Percentiles rank a stretch among this genome's conserved stretches.
These are phyloP conservation scores for Danio choprae DNA, from an alignment of 2,797 vertebrate species.

Conservation along the genomic window DNA sequence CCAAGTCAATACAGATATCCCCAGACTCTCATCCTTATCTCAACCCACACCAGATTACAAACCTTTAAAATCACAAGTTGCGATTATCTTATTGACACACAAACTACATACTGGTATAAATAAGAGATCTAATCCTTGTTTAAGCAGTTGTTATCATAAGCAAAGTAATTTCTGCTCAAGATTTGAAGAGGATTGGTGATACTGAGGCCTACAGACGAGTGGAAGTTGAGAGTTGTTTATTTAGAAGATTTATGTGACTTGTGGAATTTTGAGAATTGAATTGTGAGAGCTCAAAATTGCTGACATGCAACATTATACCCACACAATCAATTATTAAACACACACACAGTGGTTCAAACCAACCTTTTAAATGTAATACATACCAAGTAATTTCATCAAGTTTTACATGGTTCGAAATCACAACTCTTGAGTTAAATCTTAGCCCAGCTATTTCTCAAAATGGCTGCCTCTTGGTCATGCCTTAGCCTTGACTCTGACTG, in stretches of 20 bases:
- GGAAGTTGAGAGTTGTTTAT: slow-evolving; percentile 4
- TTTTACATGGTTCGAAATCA: background rate
- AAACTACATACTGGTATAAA: slow-evolving; percentile 49
- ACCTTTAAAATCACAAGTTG: slow-evolving; percentile 31
- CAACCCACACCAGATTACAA: slow-evolving; percentile 44
- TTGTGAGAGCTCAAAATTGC: slow-evolving; percentile 8
- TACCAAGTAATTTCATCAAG: background rate
- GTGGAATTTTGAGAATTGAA: slow-evolving; percentile 38
- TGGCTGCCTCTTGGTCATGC: slow-evolving; percentile 38
- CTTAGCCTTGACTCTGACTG: slow-evolving; percentile 51
- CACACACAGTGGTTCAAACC: background rate
- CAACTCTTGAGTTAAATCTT: background rate
- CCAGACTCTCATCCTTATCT: slow-evolving; percentile 49
- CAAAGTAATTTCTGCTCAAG: slow-evolving; percentile 49
- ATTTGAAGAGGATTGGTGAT: slow-evolving; percentile 39
- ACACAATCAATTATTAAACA: background rate
- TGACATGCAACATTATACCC: background rate
- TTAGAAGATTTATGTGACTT: slow-evolving; percentile 16
- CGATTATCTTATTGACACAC: slow-evolving; percentile 62
- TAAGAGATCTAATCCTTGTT: slow-evolving; percentile 54
- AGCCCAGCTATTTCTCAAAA: slow-evolving; percentile 43
- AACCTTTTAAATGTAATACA: background rate
- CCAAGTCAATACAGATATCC: slow-evolving; percentile 42
- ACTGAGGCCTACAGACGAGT: slow-evolving; percentile 11
- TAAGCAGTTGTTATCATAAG: slow-evolving; percentile 60